These are phyloP conservation scores for Holacanthella duospinosa DNA, from an alignment of 2,888 invertebrate species.

Conservation along the genomic window DNA sequence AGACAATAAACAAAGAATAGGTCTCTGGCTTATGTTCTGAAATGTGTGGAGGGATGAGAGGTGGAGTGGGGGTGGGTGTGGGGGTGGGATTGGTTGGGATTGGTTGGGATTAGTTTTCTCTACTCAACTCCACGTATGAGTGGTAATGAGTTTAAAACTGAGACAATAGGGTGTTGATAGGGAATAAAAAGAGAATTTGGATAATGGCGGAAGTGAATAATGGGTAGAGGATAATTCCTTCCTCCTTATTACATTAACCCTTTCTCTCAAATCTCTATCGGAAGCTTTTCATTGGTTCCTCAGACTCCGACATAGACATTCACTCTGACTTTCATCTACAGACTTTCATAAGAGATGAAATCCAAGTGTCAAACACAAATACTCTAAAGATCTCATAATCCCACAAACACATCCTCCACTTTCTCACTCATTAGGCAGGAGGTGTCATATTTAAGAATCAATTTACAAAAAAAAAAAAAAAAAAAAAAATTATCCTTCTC, in stretches of 20 bases:
- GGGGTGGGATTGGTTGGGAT: too few relatives aligned
- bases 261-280: neutral
- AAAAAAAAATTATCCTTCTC: too few relatives aligned
- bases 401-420: too few relatives aligned
- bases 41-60: too few relatives aligned
- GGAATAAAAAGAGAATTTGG: neutral
- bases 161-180: neutral
- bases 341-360: too few relatives aligned
- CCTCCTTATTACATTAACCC: neutral
- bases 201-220: neutral
- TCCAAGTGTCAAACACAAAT: too few relatives aligned
- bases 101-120: slow-evolving; percentile 1
- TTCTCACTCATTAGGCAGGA: too few relatives aligned
- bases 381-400: too few relatives aligned
- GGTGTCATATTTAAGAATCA: too few relatives aligned
- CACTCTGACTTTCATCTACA: neutral
- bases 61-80: too few relatives aligned
- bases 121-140: neutral
- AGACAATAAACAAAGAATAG: slow-evolving; percentile 3
- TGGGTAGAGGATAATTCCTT: neutral
- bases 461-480: too few relatives aligned
- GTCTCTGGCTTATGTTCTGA: too few relatives aligned
- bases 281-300: neutral
- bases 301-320: neutral
- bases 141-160: neutral